These are phyloP conservation scores for Ptychochromis oligacanthus DNA, from an alignment of 2,113 vertebrate species.

Conservation along the genomic window DNA sequence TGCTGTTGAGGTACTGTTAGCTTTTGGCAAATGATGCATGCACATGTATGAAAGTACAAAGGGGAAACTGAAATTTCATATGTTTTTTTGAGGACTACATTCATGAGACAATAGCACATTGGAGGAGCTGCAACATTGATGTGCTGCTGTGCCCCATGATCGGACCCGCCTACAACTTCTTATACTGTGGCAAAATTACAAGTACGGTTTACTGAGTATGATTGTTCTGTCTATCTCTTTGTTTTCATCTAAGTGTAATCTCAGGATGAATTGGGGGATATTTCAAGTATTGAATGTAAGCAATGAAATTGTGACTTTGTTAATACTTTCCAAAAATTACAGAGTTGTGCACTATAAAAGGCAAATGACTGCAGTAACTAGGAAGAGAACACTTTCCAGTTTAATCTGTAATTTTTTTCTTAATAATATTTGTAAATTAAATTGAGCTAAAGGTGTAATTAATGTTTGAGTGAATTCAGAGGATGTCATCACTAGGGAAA, in stretches of 20 bases:
- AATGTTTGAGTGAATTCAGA: no score
- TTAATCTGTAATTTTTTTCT: no score
- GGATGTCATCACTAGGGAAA: no score
- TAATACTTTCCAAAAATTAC: no score
- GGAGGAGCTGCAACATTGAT: not conserved
- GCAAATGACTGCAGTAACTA: not conserved
- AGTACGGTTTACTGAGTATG: not conserved
- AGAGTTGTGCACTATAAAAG: not conserved
- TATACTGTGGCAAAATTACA: fast-evolving
- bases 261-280: no score
- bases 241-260: no score
- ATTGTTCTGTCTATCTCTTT: no score
- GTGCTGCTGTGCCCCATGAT: not conserved
- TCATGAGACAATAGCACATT: not conserved
- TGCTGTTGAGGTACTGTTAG: not conserved
- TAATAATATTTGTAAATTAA: no score
- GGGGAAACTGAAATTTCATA: not conserved
- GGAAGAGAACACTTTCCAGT: no score
- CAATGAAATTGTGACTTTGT: no score
- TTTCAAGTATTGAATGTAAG: no score
- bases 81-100: not conserved
- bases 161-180: not conserved
- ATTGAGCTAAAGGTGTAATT: no score
- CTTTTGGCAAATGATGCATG: not conserved
- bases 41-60: fast-evolving